These are phyloP conservation scores for Tapirus indicus DNA, from an alignment of 2,797 vertebrate species.

Conservation along the genomic window DNA sequence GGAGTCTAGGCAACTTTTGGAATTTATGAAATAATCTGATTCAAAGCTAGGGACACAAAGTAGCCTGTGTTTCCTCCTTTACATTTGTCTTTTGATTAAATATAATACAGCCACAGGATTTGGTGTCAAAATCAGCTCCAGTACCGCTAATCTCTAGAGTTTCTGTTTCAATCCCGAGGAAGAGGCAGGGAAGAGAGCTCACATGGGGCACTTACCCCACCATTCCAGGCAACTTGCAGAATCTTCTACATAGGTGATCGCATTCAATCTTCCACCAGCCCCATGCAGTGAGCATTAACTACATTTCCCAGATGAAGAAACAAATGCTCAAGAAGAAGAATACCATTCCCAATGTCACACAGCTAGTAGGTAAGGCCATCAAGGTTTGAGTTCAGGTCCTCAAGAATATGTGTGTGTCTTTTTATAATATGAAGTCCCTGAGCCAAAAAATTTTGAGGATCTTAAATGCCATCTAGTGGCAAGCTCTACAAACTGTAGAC, in stretches of 20 bases:
- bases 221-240: neutral
- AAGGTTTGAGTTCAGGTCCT: neutral
- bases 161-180: neutral
- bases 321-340: neutral
- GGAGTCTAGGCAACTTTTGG: neutral
- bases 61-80: neutral
- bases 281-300: neutral
- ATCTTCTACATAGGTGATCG: neutral
- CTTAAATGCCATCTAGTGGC: neutral
- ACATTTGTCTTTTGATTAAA: neutral
- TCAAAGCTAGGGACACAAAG: neutral
- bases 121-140: neutral
- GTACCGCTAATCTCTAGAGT: neutral
- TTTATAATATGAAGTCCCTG: neutral
- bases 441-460: neutral
- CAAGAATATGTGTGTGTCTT: neutral
- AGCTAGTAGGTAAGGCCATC: neutral
- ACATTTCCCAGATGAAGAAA: neutral
- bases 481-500: neutral
- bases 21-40: neutral
- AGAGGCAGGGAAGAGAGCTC: neutral
- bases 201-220: accelerated
- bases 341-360: neutral
- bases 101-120: neutral
- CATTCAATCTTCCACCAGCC: neutral